Base-by-base conservation (phyloP, 2,888 invertebrate species). In the Psylliodes chrysocephalus region DNA sequence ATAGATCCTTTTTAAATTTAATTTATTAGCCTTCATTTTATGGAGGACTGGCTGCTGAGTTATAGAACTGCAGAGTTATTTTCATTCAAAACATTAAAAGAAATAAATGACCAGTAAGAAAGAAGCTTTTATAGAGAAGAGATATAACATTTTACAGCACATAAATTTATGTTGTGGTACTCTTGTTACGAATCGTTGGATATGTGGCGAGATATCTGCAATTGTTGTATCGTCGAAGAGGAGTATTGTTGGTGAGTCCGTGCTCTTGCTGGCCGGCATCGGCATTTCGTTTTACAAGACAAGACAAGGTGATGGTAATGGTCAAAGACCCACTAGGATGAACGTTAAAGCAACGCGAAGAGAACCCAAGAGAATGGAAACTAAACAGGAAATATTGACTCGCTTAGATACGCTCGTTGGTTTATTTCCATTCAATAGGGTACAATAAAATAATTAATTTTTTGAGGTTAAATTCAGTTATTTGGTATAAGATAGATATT, bases 361-460 rank as follows among this genome's bases (percentile, higher is more conserved):
- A 76, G 73, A 71, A 71, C 46, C 22, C 46, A 25, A 22, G n/a
- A 46, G 22, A 17, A 44, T 18, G 5, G 44, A 44, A 44, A 44
- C 44, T 69, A 71, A 76, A 77, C 77, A 78, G 78, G 77, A 78
- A 77, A 78, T 77, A 78, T 78, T 75, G 76, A 75, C 74, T 49
- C 42, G 60, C 15, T 51, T 15, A 47, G 35, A 35, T 46, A 22
- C 56, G 56, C 47, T 57, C 22, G 46, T 57, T 57, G 56, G 56
- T 57, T 57, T 18, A 57, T 35, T 33, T 49, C 10, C 14, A 49
- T 49, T 49, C 30, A 49, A 57, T 57, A 57, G 22, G 22, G 22
- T 22, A 22, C 6, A 22, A 22, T 22, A 22, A 22, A 22, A 22
- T 22, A 22, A 22, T 22, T 22, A 22, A 22, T 6, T 22, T 22